These are phyloP conservation scores for Vannuccia rotundouncinata DNA, from an alignment of 2,888 invertebrate species.

Conservation along the genomic window DNA sequence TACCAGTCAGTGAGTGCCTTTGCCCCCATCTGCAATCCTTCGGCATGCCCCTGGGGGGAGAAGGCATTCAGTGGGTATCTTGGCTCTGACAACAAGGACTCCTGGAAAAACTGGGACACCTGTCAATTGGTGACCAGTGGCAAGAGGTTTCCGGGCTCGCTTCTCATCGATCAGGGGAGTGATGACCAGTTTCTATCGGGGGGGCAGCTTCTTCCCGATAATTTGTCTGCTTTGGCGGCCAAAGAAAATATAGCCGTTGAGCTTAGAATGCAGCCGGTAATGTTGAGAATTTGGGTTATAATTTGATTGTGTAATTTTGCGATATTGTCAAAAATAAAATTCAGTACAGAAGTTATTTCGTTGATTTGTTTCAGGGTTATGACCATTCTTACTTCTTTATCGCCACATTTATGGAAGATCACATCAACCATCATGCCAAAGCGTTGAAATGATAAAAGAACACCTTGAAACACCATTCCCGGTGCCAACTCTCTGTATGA, in stretches of 20 bases:
- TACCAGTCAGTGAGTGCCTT: conserved; percentile 80
- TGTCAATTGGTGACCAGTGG: conserved; percentile 67
- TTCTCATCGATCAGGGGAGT: conserved; percentile 83
- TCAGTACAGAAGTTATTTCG: not conserved
- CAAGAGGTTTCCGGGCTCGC: conserved; percentile 69
- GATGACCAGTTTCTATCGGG: conserved; percentile 72
- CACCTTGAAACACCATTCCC: no score
- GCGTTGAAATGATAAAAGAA: conserved; percentile 59
- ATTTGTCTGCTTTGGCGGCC: conserved; percentile 69
- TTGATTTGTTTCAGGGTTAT: conserved; percentile 63
- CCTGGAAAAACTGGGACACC: conserved; percentile 72
- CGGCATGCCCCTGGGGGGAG: conserved; percentile 73
- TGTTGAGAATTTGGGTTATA: no score
- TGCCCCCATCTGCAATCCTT: conserved; percentile 86
- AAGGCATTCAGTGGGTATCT: conserved; percentile 70
- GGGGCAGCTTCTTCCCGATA: conserved; percentile 74
- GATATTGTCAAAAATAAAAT: not conserved
- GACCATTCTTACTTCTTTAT: conserved; percentile 93
- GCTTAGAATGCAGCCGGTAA: conserved; percentile 48
- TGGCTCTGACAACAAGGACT: conserved; percentile 58
- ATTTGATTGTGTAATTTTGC: no score
- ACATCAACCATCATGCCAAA: conserved; percentile 79
- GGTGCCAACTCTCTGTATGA: no score
- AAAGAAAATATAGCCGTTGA: conserved; percentile 62
- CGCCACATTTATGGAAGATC: conserved; percentile 81